A percentile compares a stretch with the other conserved stretches of the same genome.
phyloP scores from a whole-genome alignment of 1,140 invertebrate species.

The Drosophila bocki region DNA sequence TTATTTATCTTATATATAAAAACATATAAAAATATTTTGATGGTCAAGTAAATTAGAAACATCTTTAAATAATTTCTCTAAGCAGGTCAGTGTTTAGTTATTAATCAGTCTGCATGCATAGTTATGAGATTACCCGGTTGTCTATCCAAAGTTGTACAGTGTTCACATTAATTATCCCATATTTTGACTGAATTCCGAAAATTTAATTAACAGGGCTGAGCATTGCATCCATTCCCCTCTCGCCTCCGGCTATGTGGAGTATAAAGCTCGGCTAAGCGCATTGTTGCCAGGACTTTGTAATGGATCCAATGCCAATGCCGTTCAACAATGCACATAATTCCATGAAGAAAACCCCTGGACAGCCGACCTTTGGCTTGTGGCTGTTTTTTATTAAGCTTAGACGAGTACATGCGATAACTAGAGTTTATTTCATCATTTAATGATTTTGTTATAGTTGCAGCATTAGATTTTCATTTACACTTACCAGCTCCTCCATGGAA shows the following conservation, averaged over 20 bases:
- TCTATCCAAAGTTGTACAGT: not conserved
- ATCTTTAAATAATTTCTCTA: not conserved
- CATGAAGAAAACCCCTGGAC: not conserved
- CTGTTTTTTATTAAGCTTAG: conserved; percentile 11
- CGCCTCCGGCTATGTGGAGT: not conserved
- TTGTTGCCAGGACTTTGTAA: conserved; percentile 26
- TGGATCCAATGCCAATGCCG: conserved; percentile 5
- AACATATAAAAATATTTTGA: not conserved
- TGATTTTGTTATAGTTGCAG: conserved; percentile 3
- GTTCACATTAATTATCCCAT: conserved; percentile 36
- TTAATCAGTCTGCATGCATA: not conserved
- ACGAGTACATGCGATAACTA: conserved; percentile 36
- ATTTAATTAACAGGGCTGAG: conserved; percentile 38
- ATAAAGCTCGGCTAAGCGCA: not conserved
- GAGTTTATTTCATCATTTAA: conserved; percentile 17
- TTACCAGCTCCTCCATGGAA: conserved; percentile 70
- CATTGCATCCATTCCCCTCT: conserved; percentile 13
- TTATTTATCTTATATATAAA: not conserved
- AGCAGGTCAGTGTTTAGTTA: not conserved
- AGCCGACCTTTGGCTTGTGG: conserved; percentile 2
- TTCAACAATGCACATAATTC: conserved; percentile 39
- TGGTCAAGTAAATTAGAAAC: too few species aligned
- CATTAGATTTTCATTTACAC: conserved; percentile 41
- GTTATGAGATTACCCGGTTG: not conserved
- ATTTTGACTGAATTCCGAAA: conserved; percentile 16